Evolutionary conservation across 1,140 invertebrate species (phyloP).

Genomic region (Pseudomyrmex concolor): DNA sequence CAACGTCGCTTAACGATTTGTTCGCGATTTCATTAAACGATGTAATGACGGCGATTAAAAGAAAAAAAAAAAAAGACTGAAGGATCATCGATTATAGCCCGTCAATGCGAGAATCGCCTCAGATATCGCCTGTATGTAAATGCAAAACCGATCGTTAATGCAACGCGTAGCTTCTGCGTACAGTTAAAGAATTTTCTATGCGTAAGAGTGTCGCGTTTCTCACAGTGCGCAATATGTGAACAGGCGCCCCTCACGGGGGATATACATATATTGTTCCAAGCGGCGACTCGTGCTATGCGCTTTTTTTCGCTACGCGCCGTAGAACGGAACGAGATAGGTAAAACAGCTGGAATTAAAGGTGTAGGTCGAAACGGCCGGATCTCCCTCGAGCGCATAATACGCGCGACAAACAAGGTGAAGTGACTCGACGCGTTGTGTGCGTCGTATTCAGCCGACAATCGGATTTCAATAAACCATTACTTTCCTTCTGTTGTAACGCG

Average conservation of each 20-base stretch:
- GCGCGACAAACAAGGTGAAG: conserved; percentile 21
- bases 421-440: conserved; percentile 3
- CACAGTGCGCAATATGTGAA: conserved; percentile 26
- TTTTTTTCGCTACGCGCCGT: conserved; percentile 29
- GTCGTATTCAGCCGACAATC: conserved; percentile 44
- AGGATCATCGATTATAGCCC: background rate
- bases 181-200: background rate
- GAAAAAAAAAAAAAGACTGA: background rate
- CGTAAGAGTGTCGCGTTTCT: conserved; percentile 17
- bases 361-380: conserved; percentile 62
- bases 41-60: background rate
- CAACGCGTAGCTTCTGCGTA: background rate
- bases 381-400: conserved; percentile 23
- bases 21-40: background rate
- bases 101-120: background rate
- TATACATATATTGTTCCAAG: conserved; percentile 49
- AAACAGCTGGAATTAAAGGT: conserved; percentile 61
- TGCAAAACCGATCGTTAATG: background rate
- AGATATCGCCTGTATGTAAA: no score
- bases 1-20: background rate
- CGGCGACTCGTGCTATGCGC: conserved; percentile 29
- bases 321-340: conserved; percentile 41
- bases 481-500: background rate
- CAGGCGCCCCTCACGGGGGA: conserved; percentile 11
- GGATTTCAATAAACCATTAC: conserved; percentile 52